phyloP scores from a whole-genome alignment of 2,888 invertebrate genomes.

The Macrosiphum euphorbiae region DNA sequence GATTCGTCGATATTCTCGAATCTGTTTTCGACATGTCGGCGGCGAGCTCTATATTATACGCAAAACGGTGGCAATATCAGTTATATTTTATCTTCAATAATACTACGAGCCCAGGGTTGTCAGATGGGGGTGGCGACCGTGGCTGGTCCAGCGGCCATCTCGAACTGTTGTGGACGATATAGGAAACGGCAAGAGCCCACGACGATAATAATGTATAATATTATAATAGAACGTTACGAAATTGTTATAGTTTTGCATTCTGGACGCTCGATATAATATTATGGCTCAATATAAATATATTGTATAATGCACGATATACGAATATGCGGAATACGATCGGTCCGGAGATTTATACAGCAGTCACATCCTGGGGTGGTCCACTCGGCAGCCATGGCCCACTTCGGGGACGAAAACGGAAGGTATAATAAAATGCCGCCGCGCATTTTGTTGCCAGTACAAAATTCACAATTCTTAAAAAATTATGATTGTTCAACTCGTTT shows the following conservation, averaged over 20 bases:
- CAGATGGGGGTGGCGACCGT: neutral
- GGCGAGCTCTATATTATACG: neutral
- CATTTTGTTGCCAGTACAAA: neutral
- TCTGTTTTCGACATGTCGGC: neutral
- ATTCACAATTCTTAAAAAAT: neutral
- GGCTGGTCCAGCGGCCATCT: neutral
- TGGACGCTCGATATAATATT: neutral
- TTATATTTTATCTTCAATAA: neutral
- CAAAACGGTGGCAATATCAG: neutral
- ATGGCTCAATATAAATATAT: neutral
- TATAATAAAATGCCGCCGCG: neutral
- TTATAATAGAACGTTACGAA: too few species aligned
- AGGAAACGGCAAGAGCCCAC: neutral
- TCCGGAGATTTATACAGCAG: slow-evolving; percentile 33
- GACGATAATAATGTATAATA: neutral
- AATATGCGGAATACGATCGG: neutral
- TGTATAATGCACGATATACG: neutral
- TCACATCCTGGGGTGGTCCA: neutral
- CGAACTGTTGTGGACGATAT: neutral
- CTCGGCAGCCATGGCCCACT: neutral
- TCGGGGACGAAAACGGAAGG: neutral
- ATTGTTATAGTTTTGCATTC: neutral
- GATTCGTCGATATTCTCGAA: neutral
- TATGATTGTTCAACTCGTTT: too few species aligned
- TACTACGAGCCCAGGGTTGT: neutral